phyloP scores from a whole-genome alignment of 2,113 vertebrate species.

The Menidia beryllina region DNA sequence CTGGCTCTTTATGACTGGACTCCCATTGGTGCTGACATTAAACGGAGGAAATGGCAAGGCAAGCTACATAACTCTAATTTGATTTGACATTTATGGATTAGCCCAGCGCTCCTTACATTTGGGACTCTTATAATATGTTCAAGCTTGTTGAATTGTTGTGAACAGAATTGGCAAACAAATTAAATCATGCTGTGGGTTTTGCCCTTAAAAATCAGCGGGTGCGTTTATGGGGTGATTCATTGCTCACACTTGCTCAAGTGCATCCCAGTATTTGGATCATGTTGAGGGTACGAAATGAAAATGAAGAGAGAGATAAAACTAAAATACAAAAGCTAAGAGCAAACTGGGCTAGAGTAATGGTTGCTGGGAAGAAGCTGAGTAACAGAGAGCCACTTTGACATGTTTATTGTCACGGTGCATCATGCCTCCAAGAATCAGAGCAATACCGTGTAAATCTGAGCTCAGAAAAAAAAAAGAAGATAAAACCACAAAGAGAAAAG shows the following conservation, averaged over 20 bases:
- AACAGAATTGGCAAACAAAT: not conserved
- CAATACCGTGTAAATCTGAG: constrained; percentile 22
- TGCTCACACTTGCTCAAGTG: too few relatives aligned
- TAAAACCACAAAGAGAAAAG: not conserved
- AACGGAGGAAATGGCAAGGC: not conserved
- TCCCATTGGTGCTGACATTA: not conserved
- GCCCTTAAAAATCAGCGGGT: too few relatives aligned
- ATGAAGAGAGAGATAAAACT: not conserved
- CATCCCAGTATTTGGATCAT: too few relatives aligned
- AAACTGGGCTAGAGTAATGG: constrained; percentile 1
- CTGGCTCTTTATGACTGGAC: not conserved
- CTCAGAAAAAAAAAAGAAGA: not conserved
- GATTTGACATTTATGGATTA: not conserved
- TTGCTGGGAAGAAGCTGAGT: constrained; percentile 10
- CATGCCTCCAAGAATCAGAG: constrained; percentile 2
- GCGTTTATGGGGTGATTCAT: too few relatives aligned
- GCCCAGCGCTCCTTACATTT: not conserved
- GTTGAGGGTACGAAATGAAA: not conserved
- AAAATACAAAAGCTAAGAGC: constrained; percentile 12
- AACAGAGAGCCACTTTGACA: constrained; percentile 32
- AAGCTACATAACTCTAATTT: not conserved
- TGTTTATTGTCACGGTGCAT: constrained; percentile 16
- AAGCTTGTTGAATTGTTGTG: not conserved
- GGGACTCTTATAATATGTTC: not conserved
- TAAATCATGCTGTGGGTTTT: not conserved